These are phyloP conservation scores for Galaxea fascicularis DNA, from an alignment of 92 coral and sea anemone genomes.

Conservation along the genomic window DNA sequence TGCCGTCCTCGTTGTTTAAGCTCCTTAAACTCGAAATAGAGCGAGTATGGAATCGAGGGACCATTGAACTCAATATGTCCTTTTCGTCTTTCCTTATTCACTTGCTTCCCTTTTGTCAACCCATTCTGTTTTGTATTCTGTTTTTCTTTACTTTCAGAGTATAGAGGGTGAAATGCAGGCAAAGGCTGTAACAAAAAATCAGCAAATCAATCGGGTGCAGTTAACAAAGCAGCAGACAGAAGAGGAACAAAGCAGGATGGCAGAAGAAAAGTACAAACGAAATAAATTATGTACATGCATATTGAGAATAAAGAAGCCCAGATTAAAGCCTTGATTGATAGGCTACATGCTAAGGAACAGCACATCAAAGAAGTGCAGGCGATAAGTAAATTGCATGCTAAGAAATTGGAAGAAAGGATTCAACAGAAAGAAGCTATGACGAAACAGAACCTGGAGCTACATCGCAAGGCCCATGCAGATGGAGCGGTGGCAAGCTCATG, in stretches of 20 bases:
- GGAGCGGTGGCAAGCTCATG: slow-evolving; percentile 72
- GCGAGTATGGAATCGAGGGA: no score
- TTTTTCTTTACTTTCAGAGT: slow-evolving; percentile 46
- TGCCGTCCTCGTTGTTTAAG: no score
- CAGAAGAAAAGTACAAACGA: slow-evolving; percentile 84
- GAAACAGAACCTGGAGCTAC: slow-evolving; percentile 69
- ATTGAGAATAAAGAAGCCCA: slow-evolving; percentile 85
- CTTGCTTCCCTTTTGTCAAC: neutral
- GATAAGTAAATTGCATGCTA: slow-evolving; percentile 73
- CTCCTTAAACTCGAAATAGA: no score
- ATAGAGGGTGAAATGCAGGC: slow-evolving; percentile 62
- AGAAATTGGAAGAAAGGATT: slow-evolving; percentile 84
- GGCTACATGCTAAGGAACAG: slow-evolving; percentile 88
- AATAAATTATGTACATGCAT: slow-evolving; percentile 79
- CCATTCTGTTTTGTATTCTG: neutral
- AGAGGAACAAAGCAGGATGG: slow-evolving; percentile 78
- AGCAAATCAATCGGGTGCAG: slow-evolving; percentile 77
- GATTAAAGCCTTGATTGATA: slow-evolving; percentile 75
- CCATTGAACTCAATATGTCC: no score
- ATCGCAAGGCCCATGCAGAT: slow-evolving; percentile 67
- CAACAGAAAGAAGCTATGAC: slow-evolving; percentile 74
- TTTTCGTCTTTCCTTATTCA: no score
- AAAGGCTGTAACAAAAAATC: slow-evolving; percentile 68
- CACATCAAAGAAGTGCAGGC: slow-evolving; percentile 84
- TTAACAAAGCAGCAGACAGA: slow-evolving; percentile 53